Percentiles rank a stretch among this genome's conserved stretches.
phyloP scores from a whole-genome alignment of 2,113 vertebrate genomes.

The Mixornis gularis region DNA sequence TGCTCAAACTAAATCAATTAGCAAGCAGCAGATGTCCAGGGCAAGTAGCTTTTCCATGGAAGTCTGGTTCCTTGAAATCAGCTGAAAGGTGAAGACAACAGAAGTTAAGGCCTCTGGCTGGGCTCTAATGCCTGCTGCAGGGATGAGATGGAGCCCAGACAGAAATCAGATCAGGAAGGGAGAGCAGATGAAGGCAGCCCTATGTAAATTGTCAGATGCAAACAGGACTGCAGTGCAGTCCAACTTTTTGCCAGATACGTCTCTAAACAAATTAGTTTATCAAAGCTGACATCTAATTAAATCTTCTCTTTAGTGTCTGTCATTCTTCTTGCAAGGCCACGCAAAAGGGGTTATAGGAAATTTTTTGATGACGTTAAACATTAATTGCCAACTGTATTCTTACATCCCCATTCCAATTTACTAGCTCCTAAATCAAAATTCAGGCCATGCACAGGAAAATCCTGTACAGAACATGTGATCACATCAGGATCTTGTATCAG shows the following conservation, averaged over 20 bases:
- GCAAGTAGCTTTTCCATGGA: background rate
- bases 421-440: background rate
- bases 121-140: background rate
- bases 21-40: background rate
- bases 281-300: conserved; percentile 38
- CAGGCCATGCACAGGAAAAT: background rate
- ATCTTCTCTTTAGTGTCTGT: background rate
- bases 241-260: background rate
- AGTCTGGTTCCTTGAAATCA: background rate
- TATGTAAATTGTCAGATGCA: background rate
- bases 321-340: background rate
- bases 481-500: background rate
- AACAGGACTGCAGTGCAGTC: background rate
- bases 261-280: conserved; percentile 31
- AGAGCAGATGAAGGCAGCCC: conserved; percentile 3
- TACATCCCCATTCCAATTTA: background rate
- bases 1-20: conserved; percentile 4
- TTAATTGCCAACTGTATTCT: background rate
- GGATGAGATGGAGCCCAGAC: background rate
- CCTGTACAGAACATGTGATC: background rate
- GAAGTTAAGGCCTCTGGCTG: background rate
- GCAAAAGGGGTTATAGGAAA: background rate
- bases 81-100: background rate
- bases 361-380: background rate
- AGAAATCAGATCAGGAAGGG: conserved; percentile 9